These are phyloP conservation scores for Hypercompe scribonia DNA, from an alignment of 2,888 invertebrate species.

Conservation along the genomic window DNA sequence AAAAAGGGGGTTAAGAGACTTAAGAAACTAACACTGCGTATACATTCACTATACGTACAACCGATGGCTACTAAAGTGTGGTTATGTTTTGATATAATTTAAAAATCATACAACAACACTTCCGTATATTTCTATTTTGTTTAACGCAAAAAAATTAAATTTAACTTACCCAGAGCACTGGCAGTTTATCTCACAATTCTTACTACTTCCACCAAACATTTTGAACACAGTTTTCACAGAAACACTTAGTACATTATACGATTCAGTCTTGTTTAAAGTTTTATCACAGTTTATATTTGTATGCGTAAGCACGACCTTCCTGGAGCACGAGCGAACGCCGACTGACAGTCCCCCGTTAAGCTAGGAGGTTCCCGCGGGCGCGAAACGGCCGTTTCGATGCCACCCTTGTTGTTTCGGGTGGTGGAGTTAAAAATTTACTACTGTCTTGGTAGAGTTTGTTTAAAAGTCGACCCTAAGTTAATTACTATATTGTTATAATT, in stretches of 20 bases:
- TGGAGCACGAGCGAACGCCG: constrained; percentile 19
- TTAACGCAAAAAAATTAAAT: not conserved
- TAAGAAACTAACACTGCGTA: too few species aligned
- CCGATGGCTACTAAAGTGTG: not conserved
- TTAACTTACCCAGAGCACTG: constrained; percentile 80
- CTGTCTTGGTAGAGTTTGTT: constrained; percentile 61
- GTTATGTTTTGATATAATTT: constrained; percentile 10
- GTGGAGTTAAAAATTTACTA: constrained; percentile 54
- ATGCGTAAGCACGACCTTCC: constrained; percentile 6
- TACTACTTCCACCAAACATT: constrained; percentile 81
- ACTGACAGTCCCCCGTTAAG: constrained; percentile 27
- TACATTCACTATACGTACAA: not conserved
- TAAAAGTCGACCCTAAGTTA: not conserved
- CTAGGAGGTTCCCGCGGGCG: constrained; percentile 48
- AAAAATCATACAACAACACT: not conserved
- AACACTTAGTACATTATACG: constrained; percentile 60
- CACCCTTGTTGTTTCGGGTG: constrained; percentile 60
- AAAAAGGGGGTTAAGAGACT: constrained; percentile 23
- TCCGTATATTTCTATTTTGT: not conserved
- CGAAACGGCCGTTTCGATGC: constrained; percentile 60
- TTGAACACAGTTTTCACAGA: constrained; percentile 66
- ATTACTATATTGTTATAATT: not conserved
- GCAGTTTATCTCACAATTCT: constrained; percentile 77
- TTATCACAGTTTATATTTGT: constrained; percentile 53
- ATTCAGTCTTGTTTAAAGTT: constrained; percentile 45